These are phyloP conservation scores for Percopsis transmontana DNA, from an alignment of 2,113 vertebrate species.

Conservation along the genomic window DNA sequence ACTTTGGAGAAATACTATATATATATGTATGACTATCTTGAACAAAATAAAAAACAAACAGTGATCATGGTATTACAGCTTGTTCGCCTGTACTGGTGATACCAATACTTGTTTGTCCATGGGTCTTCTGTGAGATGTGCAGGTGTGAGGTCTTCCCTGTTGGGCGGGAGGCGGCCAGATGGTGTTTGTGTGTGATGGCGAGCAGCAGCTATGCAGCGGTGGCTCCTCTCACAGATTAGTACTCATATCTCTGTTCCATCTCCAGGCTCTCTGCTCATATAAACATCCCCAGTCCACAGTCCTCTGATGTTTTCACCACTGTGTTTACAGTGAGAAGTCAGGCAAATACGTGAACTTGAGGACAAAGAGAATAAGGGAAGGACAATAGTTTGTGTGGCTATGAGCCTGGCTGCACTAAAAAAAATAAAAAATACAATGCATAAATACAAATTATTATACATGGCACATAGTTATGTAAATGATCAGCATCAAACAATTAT, in stretches of 20 bases:
- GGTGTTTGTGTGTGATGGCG: constrained; percentile 72
- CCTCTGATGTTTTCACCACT: constrained; percentile 74
- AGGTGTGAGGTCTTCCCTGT: constrained; percentile 66
- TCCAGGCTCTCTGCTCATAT: constrained; percentile 70
- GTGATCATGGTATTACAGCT: background rate
- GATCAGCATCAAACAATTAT: background rate
- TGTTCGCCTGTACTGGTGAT: background rate
- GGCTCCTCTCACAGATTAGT: constrained; percentile 71
- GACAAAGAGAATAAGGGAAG: constrained; percentile 57
- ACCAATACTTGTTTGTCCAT: background rate
- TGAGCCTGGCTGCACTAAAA: background rate
- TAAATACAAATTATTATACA: background rate
- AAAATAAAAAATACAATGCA: constrained; percentile 10
- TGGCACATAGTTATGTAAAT: background rate
- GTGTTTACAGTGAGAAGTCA: constrained; percentile 77
- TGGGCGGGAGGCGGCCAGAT: constrained; percentile 61
- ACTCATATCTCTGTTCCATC: constrained; percentile 75
- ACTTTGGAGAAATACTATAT: background rate
- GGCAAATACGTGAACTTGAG: constrained; percentile 70
- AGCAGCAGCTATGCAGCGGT: constrained; percentile 63
- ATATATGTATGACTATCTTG: background rate
- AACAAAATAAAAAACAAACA: background rate
- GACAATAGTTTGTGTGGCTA: constrained; percentile 45
- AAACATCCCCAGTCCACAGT: constrained; percentile 72
- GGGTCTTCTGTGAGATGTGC: constrained; percentile 26